Percentiles rank a stretch among this genome's conserved stretches.
phyloP scores from a whole-genome alignment of 1,140 invertebrate species.

The Drosophila biarmipes region DNA sequence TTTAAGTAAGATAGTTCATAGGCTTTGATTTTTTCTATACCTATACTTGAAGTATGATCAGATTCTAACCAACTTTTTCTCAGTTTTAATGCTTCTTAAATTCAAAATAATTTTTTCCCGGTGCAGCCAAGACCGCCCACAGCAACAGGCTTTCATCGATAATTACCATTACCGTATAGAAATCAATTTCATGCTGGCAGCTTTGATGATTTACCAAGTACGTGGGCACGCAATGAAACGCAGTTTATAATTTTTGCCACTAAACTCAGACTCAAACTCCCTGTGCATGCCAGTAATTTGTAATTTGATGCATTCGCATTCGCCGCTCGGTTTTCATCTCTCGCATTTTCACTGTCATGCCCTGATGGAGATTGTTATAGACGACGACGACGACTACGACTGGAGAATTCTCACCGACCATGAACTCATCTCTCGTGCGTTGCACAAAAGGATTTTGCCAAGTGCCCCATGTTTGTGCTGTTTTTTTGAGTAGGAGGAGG shows the following conservation, averaged over 20 bases:
- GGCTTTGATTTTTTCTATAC: too few relatives aligned
- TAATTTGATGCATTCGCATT: slow-evolving; percentile 32
- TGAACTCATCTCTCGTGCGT: slow-evolving; percentile 60
- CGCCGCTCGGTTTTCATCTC: slow-evolving; percentile 11
- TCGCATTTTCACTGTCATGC: slow-evolving; percentile 52
- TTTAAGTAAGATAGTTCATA: too few relatives aligned
- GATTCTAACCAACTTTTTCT: too few relatives aligned
- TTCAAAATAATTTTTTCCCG: neutral
- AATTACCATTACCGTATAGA: slow-evolving; percentile 20
- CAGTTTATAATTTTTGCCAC: slow-evolving; percentile 44
- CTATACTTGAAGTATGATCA: too few relatives aligned
- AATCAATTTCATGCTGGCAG: slow-evolving; percentile 35
- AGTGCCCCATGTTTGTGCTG: slow-evolving; percentile 22
- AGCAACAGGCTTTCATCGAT: slow-evolving; percentile 22
- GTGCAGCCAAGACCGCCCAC: slow-evolving; percentile 17
- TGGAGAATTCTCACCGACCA: slow-evolving; percentile 49
- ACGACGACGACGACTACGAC: slow-evolving; percentile 6
- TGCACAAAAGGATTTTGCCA: slow-evolving; percentile 55
- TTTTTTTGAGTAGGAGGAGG: too few relatives aligned
- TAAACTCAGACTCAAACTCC: slow-evolving; percentile 14
- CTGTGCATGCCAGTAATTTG: slow-evolving; percentile 39
- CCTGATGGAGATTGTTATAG: slow-evolving; percentile 20
- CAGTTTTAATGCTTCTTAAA: neutral
- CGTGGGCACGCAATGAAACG: slow-evolving; percentile 38
- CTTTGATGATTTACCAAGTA: slow-evolving; percentile 18